Conservation (phyloP, 2,797 vertebrate species). For the Artibeus jamaicensis region DNA sequence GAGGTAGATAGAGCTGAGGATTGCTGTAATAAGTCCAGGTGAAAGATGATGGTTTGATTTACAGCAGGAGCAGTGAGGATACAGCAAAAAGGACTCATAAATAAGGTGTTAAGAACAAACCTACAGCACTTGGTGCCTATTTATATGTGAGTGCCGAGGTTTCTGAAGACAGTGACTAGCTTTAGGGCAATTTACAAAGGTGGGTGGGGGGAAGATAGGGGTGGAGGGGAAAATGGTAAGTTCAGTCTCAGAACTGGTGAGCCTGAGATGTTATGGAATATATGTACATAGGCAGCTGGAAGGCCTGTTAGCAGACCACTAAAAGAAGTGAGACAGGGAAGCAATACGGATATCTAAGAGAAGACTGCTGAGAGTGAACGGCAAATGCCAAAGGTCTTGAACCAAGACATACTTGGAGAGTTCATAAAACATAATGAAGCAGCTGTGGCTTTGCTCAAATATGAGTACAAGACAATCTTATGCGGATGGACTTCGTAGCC, state of each 20-base stretch:
- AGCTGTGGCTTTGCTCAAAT: constrained; percentile 31
- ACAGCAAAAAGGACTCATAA: background rate
- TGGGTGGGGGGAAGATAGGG: background rate
- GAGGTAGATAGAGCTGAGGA: background rate
- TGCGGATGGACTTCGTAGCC: background rate
- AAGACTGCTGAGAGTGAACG: background rate
- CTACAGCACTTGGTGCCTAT: background rate
- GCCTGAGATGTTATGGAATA: constrained; percentile 26
- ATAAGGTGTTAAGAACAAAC: constrained; percentile 8
- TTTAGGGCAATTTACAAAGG: constrained; percentile 12
- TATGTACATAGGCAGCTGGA: background rate
- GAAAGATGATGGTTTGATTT: constrained; percentile 20
- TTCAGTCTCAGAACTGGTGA: constrained; percentile 41
- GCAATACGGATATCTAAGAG: background rate
- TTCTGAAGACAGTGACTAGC: background rate
- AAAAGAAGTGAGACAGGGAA: constrained; percentile 9
- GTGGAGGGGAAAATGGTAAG: background rate
- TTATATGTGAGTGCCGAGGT: background rate
- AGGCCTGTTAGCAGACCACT: background rate
- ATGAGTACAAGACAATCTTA: background rate
- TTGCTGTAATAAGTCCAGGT: background rate
- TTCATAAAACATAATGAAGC: background rate
- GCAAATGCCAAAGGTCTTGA: constrained; percentile 43
- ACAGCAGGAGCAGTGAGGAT: background rate
- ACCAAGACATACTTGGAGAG: background rate